Evolutionary conservation across 2,888 invertebrate genomes (phyloP).

Genomic region (Drosophila subsilvestris): DNA sequence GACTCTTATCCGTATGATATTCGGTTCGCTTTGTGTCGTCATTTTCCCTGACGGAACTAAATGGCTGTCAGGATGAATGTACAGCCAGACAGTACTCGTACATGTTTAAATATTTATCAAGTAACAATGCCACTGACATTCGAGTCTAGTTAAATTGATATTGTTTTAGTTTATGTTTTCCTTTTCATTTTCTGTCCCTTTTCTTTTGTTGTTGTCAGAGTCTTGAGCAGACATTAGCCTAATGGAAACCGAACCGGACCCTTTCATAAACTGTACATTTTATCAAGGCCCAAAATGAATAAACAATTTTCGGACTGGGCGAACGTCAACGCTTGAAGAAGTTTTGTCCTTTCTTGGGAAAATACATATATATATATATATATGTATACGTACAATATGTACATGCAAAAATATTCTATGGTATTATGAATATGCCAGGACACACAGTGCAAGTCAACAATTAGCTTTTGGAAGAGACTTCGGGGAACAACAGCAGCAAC

Average conservation of each 20-base stretch:
- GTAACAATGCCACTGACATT: slow-evolving; percentile 30
- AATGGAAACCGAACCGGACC: not conserved
- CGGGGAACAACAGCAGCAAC: slow-evolving; percentile 26
- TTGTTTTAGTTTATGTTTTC: slow-evolving; percentile 37
- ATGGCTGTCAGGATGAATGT: not conserved
- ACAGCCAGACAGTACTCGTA: slow-evolving; percentile 20
- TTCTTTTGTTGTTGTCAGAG: not conserved
- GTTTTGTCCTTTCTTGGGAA: slow-evolving; percentile 30
- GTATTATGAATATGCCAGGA: slow-evolving; percentile 58
- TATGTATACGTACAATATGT: slow-evolving; percentile 16
- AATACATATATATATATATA: no score
- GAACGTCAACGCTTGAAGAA: slow-evolving; percentile 8
- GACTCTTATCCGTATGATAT: slow-evolving; percentile 10
- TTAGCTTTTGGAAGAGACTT: slow-evolving; percentile 53
- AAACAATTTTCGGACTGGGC: not conserved
- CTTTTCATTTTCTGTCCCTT: not conserved
- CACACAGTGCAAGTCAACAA: slow-evolving; percentile 63
- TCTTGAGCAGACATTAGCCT: not conserved
- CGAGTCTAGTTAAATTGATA: slow-evolving; percentile 28
- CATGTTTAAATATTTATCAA: slow-evolving; percentile 43
- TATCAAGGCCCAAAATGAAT: not conserved
- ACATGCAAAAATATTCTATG: slow-evolving; percentile 34
- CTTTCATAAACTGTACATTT: not conserved
- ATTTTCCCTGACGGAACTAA: not conserved
- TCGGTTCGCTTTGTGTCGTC: slow-evolving; percentile 10